A percentile compares a stretch with the other conserved stretches of the same genome.
phyloP scores from a whole-genome alignment of 2,888 invertebrate species.

The Clanis bilineata region DNA sequence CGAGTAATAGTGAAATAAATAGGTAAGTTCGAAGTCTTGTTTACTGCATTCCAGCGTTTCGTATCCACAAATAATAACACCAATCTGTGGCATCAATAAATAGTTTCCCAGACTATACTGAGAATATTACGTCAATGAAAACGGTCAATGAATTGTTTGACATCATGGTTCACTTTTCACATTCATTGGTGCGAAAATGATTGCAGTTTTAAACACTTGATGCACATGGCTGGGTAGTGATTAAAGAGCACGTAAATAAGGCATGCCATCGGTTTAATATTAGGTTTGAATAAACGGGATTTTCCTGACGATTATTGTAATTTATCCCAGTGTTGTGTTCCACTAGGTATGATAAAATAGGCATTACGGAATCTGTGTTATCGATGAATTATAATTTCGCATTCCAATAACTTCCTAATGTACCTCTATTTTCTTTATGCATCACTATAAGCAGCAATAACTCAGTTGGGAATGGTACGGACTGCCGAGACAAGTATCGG shows the following conservation, averaged over 20 bases:
- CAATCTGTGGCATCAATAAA: not conserved
- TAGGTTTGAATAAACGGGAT: no score
- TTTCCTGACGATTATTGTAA: no score
- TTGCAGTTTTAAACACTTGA: slow-evolving; percentile 21
- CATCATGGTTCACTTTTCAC: slow-evolving; percentile 32
- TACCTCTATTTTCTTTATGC: no score
- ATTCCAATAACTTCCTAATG: no score
- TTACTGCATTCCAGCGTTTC: not conserved
- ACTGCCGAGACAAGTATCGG: no score
- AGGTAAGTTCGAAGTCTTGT: not conserved
- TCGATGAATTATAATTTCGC: no score
- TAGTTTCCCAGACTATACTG: slow-evolving; percentile 21
- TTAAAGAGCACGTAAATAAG: not conserved
- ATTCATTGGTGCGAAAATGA: slow-evolving; percentile 40
- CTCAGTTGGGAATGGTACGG: no score
- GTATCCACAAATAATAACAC: not conserved
- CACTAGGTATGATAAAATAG: no score
- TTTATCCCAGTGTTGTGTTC: no score
- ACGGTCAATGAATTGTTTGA: slow-evolving; percentile 47
- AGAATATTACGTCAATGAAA: slow-evolving; percentile 35
- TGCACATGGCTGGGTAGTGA: not conserved
- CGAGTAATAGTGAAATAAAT: not conserved
- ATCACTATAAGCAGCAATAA: no score
- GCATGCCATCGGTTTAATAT: no score
- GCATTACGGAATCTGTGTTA: no score